Conservation (phyloP, 2,113 vertebrate species). For the Oreochromis spilurus region DNA sequence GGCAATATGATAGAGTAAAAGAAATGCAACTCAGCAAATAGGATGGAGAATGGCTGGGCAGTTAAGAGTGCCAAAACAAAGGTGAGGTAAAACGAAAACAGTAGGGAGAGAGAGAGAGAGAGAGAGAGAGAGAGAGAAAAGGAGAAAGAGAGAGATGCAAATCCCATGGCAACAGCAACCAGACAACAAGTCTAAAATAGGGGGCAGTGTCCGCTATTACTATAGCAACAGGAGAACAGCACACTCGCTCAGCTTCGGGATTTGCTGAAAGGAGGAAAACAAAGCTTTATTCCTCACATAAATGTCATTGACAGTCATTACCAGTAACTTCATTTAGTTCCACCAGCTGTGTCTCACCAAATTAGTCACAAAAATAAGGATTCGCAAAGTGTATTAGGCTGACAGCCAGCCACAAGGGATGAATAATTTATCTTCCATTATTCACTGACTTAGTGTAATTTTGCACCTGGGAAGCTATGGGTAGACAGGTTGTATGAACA, state of each 20-base stretch:
- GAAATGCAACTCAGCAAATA: constrained; percentile 65
- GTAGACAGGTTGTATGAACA: background rate
- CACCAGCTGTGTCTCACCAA: constrained; percentile 9
- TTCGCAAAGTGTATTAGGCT: background rate
- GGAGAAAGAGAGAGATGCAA: constrained; percentile 66
- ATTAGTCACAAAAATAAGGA: background rate
- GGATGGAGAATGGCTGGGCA: background rate
- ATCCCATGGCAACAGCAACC: constrained; percentile 83
- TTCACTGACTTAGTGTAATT: background rate
- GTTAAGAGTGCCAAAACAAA: constrained; percentile 19
- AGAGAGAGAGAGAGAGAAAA: background rate
- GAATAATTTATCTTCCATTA: background rate
- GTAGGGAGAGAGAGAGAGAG: constrained; percentile 3
- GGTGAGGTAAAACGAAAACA: constrained; percentile 41
- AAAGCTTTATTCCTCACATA: constrained; percentile 55
- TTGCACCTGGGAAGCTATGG: background rate
- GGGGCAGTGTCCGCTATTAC: constrained; percentile 82
- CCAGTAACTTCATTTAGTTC: constrained; percentile 18
- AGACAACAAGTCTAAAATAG: constrained; percentile 82
- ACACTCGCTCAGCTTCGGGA: constrained; percentile 68
- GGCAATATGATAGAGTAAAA: constrained; percentile 26
- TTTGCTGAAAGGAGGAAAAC: constrained; percentile 72
- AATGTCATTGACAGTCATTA: constrained; percentile 46
- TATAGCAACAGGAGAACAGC: constrained; percentile 80
- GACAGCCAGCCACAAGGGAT: background rate